Base-by-base conservation (phyloP, 2,888 invertebrate genomes). In the Synanthedon andrenaeformis region DNA sequence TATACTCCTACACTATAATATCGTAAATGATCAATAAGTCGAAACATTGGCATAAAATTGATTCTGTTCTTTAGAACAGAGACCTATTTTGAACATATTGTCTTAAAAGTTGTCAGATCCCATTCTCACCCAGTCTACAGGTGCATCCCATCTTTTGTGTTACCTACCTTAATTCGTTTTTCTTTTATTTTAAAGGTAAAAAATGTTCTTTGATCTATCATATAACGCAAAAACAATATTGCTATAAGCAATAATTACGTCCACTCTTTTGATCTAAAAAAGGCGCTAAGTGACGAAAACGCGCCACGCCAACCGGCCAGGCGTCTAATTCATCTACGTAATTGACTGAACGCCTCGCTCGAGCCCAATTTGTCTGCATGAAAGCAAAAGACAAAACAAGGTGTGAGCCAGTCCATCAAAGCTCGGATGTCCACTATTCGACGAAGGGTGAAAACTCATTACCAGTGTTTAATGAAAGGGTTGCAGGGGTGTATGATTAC, bases 371-470 rank as follows among this genome's bases (percentile, higher is more conserved):
- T 72, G 71, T 65, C 63, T 61, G 64, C 66, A 66, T 69, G 63
- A 68, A 74, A 68, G 70, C 65, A 74, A 77, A 77, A 79, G 72
- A 74, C 71, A 74, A 78, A 82, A 81, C 72, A 76, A 72, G 68
- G 71, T 67, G 65, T 55, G 62, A 65, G 65, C 59, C 65, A 65
- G 72, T 72, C 75, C 72, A 76, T 75, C 70, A 75, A 71, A 74
- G 79, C 76, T 72, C 73, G 72, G 72, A 80, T 82, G 86, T 82
- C 84, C 85, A 86, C 76, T 81, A 80, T 76, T 73, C 76, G 72
- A 58, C 69, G 79, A 77, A 83, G 85, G 84, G 82, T 78, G 80
- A 83, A 86, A 87, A 86, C 84, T 86, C 84, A 85, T 86, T 85
- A 84, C 74, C 74, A 72, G 71, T 76, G 72, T 77, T 79, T 82